These are phyloP conservation scores for Cyrtorhinus lividipennis DNA, from an alignment of 1,140 invertebrate species.

Conservation along the genomic window DNA sequence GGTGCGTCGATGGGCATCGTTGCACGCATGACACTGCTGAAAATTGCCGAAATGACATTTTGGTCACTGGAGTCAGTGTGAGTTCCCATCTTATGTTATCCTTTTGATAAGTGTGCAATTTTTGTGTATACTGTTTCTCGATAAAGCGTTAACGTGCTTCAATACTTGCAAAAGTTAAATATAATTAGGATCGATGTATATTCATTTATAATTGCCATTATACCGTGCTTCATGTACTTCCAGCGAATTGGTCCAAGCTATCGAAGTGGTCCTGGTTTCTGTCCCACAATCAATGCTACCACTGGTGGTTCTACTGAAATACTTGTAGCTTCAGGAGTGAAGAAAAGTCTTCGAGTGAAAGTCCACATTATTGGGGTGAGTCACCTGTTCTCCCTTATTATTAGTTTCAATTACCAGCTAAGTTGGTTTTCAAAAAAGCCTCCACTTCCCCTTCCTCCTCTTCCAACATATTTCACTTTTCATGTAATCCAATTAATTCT, in stretches of 20 bases:
- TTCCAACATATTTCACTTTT: no score
- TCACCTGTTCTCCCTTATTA: slow-evolving; percentile 19
- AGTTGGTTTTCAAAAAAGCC: neutral
- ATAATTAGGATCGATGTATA: no score
- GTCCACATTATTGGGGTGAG: slow-evolving; percentile 78
- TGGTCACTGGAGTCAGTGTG: slow-evolving; percentile 83
- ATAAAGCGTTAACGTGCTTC: no score
- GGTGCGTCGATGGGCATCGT: slow-evolving; percentile 93
- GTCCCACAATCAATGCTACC: slow-evolving; percentile 83
- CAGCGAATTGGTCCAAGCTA: slow-evolving; percentile 80
- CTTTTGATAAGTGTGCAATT: neutral
- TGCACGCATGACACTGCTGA: slow-evolving; percentile 92
- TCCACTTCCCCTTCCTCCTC: no score
- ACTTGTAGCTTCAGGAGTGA: slow-evolving; percentile 75
- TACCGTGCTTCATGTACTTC: slow-evolving; percentile 22
- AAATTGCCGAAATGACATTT: slow-evolving; percentile 86
- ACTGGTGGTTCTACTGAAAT: slow-evolving; percentile 74
- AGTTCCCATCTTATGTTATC: slow-evolving; percentile 30
- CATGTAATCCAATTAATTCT: slow-evolving; percentile 7
- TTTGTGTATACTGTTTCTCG: no score
- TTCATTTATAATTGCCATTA: neutral
- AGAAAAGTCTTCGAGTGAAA: slow-evolving; percentile 78
- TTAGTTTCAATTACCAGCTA: neutral
- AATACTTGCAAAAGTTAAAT: no score
- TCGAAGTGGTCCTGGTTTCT: slow-evolving; percentile 80